Percentiles rank a stretch among this genome's conserved stretches.
Evolutionary conservation across 2,797 vertebrate genomes (phyloP).

Genomic region (Nasua narica): DNA sequence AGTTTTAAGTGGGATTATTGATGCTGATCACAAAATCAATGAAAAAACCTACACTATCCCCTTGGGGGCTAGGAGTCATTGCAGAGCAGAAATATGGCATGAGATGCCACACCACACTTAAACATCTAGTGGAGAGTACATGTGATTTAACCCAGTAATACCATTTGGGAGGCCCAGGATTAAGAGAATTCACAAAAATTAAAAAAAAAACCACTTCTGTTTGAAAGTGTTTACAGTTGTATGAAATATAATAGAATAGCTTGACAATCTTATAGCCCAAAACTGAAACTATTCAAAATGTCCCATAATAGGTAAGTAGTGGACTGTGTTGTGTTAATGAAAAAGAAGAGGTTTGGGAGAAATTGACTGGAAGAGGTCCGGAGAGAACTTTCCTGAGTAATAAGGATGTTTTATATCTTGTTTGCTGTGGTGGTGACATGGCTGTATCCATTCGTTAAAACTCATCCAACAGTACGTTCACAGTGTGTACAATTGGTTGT

Average conservation of each 20-base stretch:
- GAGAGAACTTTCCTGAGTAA: background rate
- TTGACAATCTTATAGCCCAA: background rate
- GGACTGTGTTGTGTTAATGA: background rate
- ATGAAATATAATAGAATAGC: background rate
- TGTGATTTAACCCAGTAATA: background rate
- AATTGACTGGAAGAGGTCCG: background rate
- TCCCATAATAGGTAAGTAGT: background rate
- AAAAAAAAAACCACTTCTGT: background rate
- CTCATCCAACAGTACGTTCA: background rate
- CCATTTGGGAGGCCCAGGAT: background rate
- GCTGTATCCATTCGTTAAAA: background rate
- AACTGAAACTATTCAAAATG: background rate
- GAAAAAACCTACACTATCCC: background rate
- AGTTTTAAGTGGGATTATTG: background rate
- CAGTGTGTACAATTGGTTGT: background rate
- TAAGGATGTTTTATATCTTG: background rate
- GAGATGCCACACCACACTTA: background rate
- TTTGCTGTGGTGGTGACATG: background rate
- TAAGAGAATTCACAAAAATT: slow-evolving; percentile 12
- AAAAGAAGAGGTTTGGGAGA: background rate
- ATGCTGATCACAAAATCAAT: background rate
- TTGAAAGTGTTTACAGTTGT: background rate
- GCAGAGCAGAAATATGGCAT: background rate
- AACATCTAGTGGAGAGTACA: background rate
- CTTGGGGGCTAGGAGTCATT: background rate